A percentile compares a stretch with the other conserved stretches of the same genome.
phyloP scores from a whole-genome alignment of 2,113 vertebrate genomes.

The Edolisoma coerulescens region DNA sequence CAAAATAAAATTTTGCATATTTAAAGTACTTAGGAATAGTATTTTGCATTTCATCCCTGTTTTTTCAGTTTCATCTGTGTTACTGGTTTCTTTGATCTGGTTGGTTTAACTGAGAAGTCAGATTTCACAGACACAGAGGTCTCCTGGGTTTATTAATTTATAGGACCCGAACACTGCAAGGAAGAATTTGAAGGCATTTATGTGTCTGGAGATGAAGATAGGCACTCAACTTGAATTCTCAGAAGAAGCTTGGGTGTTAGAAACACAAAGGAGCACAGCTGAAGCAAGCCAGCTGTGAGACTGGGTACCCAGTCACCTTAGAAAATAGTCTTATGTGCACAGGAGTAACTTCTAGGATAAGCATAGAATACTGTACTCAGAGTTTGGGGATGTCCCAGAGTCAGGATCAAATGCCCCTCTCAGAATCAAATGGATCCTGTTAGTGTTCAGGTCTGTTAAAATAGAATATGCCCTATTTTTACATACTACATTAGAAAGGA shows the following conservation, averaged over 20 bases:
- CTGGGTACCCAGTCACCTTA: background rate
- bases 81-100: background rate
- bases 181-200: background rate
- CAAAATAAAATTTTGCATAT: background rate
- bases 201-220: background rate
- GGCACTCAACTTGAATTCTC: background rate
- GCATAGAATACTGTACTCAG: background rate
- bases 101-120: background rate
- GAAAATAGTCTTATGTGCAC: background rate
- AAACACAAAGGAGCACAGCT: background rate
- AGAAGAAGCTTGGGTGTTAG: background rate
- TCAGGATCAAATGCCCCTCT: background rate
- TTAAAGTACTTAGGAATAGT: background rate
- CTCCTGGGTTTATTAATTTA: background rate
- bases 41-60: background rate
- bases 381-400: background rate
- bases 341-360: background rate
- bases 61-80: background rate
- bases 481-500: background rate
- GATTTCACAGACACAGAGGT: background rate
- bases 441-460: background rate
- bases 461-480: background rate
- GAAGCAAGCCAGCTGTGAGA: background rate
- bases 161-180: background rate
- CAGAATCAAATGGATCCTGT: background rate